phyloP scores from a whole-genome alignment of 2,113 vertebrate species.

The Chaenocephalus aceratus region DNA sequence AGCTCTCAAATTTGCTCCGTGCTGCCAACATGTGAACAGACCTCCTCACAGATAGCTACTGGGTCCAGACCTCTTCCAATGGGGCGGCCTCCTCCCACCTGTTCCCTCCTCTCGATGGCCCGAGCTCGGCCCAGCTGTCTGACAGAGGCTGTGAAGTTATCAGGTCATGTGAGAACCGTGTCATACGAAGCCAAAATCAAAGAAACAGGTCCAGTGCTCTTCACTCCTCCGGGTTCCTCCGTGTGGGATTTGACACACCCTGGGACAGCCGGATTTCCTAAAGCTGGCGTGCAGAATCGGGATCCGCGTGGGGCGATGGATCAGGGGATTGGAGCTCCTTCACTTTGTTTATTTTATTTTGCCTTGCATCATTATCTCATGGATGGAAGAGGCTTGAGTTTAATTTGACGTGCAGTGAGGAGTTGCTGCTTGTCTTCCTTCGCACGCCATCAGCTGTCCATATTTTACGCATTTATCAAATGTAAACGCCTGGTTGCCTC shows the following conservation, averaged over 20 bases:
- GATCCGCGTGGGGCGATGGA: slow-evolving; percentile 49
- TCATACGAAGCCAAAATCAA: slow-evolving; percentile 74
- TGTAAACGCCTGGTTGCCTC: not conserved
- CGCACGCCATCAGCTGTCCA: slow-evolving; percentile 65
- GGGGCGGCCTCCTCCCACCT: slow-evolving; percentile 72
- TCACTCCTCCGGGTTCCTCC: slow-evolving; percentile 38
- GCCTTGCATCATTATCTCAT: slow-evolving; percentile 67
- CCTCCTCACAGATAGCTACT: slow-evolving; percentile 29
- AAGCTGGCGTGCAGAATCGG: slow-evolving; percentile 71
- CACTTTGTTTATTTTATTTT: slow-evolving; percentile 80
- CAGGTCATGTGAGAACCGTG: slow-evolving; percentile 85
- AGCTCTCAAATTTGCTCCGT: slow-evolving; percentile 47
- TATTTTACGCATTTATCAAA: slow-evolving; percentile 20
- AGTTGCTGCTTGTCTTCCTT: slow-evolving; percentile 49
- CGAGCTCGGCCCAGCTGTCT: slow-evolving; percentile 71
- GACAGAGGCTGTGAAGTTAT: slow-evolving; percentile 64
- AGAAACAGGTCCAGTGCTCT: slow-evolving; percentile 52
- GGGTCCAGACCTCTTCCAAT: slow-evolving; percentile 41
- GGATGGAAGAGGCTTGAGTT: slow-evolving; percentile 41
- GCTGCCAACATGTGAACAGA: slow-evolving; percentile 32
- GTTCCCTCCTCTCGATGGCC: slow-evolving; percentile 59
- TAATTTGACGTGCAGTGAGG: slow-evolving; percentile 58
- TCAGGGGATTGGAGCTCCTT: slow-evolving; percentile 43
- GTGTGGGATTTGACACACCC: slow-evolving; percentile 69
- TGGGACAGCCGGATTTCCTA: slow-evolving; percentile 73